A percentile compares a stretch with the other conserved stretches of the same genome.
Conservation (phyloP, 2,888 invertebrate species). For the Chaetogeoica ovagalla region DNA sequence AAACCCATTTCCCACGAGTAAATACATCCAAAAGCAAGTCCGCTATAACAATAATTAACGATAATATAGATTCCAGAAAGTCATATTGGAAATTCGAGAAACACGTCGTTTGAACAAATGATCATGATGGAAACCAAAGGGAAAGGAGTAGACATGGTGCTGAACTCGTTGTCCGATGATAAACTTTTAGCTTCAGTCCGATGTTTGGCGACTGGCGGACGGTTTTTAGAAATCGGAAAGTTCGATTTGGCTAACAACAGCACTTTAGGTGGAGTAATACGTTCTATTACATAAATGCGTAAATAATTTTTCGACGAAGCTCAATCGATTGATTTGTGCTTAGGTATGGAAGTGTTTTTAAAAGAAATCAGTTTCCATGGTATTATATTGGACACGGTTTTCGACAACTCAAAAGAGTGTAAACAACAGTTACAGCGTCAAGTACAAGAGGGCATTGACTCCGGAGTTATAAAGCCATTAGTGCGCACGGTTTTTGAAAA, state of each 20-base stretch:
- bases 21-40: not conserved
- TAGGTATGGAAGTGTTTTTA: slow-evolving; percentile 68
- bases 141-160: slow-evolving; percentile 84
- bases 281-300: not conserved
- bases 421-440: slow-evolving; percentile 64
- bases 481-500: slow-evolving; percentile 67
- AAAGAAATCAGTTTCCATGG: slow-evolving; percentile 77
- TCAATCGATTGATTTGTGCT: slow-evolving; percentile 53
- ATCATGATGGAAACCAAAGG: slow-evolving; percentile 79
- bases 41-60: not conserved
- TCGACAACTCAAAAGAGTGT: slow-evolving; percentile 63
- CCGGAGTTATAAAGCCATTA: slow-evolving; percentile 72
- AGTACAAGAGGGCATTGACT: slow-evolving; percentile 68
- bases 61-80: slow-evolving; percentile 61
- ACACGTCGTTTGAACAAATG: slow-evolving; percentile 84
- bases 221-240: slow-evolving; percentile 85
- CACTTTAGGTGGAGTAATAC: slow-evolving; percentile 60
- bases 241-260: slow-evolving; percentile 75
- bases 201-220: slow-evolving; percentile 67
- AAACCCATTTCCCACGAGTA: slow-evolving; percentile 64
- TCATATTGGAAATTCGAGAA: slow-evolving; percentile 85
- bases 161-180: slow-evolving; percentile 91
- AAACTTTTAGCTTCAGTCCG: slow-evolving; percentile 75
- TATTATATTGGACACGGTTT: slow-evolving; percentile 73
- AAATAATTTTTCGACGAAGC: not conserved